Base-by-base conservation (phyloP, 2,113 vertebrate species). In the Stegastes partitus region DNA sequence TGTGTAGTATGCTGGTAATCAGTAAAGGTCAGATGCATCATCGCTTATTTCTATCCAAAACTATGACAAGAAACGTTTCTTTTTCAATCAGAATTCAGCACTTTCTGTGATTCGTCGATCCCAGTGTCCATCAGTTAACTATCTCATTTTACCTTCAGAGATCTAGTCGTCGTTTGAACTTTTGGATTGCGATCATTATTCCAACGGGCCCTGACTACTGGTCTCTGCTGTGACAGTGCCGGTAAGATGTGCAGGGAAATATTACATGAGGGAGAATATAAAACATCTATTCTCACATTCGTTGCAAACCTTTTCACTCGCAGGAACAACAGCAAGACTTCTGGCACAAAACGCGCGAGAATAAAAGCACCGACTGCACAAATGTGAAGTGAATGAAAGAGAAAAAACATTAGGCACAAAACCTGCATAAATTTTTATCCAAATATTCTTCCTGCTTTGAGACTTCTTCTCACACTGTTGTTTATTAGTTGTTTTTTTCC, bases 11-110 rank as follows among this genome's bases (percentile, higher is more conserved):
- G 2, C 42, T 55, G 26, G 57, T 59, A 69, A 68, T 76, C 54
- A 81, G 47, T 11, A 64, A 81, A 85, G 62, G 67, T 55, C 47
- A 65, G 4, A 23, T 18, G 39, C 3, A 11, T 11, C 6, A 15
- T 16, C 55, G 19, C 67, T 31, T 22, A 28, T 42, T 34, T 59
- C 28, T 28, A 23, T n/a, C 10, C n/a, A 51, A 18, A 3, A 55
- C 12, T 37, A 5, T 34, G 3, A 51, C 57, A 66, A n/a, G 14
- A 25, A 63, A 26, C 54, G 61, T 77, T 65, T 54, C 45, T 58
- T 12, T 64, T 65, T 1, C 37, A 57, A 68, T 55, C 25, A 39
- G 4, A 61, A 55, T 47, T 64, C 54, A 61, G 19, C 25, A 22
- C 55, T 66, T 56, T 5, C 12, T 14, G 12, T 42, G 39, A 42